Conservation (phyloP, 2,797 vertebrate genomes). For the Hipposideros larvatus region DNA sequence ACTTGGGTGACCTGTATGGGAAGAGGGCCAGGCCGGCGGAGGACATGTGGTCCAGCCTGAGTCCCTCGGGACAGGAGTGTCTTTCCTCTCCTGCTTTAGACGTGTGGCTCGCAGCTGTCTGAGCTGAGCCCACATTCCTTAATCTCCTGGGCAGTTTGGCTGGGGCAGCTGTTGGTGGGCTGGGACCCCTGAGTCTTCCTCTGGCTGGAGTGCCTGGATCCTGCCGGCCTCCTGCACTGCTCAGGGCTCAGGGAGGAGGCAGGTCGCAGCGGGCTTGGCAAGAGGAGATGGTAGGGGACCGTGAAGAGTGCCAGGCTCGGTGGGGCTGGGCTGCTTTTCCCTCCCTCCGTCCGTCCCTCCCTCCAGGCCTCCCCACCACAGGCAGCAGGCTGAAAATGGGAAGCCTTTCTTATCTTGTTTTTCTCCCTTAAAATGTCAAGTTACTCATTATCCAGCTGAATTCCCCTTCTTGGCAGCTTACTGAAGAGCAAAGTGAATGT, state of each 20-base stretch:
- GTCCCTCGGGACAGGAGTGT: neutral
- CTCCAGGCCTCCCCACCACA: no score
- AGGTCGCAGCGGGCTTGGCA: neutral
- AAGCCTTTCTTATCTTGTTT: neutral
- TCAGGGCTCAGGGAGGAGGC: accelerated
- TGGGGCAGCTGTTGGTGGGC: accelerated
- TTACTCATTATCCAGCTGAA: neutral
- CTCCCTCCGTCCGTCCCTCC: neutral
- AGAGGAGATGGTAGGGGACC: accelerated
- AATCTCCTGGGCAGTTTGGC: neutral
- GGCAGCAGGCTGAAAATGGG: neutral
- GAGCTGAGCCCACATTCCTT: neutral
- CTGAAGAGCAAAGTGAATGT: accelerated
- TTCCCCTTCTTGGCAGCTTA: neutral
- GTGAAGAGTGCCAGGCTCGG: accelerated
- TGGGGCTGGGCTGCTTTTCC: accelerated
- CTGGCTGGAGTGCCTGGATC: accelerated
- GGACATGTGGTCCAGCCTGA: neutral
- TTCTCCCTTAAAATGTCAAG: neutral
- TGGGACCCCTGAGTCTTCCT: accelerated
- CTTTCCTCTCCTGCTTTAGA: no score
- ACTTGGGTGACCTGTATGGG: accelerated
- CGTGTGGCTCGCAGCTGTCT: accelerated
- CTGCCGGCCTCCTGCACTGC: accelerated
- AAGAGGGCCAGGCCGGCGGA: no score